Conservation (phyloP, 2,797 vertebrate genomes). For the Fratercula arctica region DNA sequence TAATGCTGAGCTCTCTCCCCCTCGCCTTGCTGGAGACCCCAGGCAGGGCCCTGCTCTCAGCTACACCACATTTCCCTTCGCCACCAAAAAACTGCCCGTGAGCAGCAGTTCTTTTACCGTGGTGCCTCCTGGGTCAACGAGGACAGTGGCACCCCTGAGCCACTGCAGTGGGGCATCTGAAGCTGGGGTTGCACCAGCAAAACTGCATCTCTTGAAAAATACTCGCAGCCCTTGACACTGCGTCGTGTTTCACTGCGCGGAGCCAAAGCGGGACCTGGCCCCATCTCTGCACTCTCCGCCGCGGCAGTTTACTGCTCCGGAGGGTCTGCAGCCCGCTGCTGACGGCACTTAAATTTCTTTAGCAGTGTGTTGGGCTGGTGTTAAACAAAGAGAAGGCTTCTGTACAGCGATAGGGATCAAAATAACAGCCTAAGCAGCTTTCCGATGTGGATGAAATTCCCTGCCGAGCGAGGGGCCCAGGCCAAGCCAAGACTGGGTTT, state of each 20-base stretch:
- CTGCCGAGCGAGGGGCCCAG: not conserved
- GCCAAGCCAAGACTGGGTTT: not conserved
- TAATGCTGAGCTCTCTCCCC: not conserved
- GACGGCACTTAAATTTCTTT: rapidly evolving
- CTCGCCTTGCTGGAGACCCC: rapidly evolving
- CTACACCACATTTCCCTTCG: not conserved
- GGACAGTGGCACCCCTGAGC: not conserved
- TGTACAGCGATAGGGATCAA: not conserved
- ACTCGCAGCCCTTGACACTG: rapidly evolving
- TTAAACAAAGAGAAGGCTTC: not conserved
- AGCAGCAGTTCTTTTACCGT: not conserved
- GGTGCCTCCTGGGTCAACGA: no score
- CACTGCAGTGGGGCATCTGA: rapidly evolving
- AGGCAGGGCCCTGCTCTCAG: not conserved
- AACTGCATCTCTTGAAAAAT: not conserved
- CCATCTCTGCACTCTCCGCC: rapidly evolving
- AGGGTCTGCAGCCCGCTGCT: not conserved
- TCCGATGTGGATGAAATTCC: not conserved
- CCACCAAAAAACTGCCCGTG: not conserved
- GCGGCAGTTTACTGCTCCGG: rapidly evolving
- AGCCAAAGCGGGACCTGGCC: not conserved
- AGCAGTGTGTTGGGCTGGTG: not conserved
- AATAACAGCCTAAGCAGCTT: not conserved
- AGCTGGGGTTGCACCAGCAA: not conserved
- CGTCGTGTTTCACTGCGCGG: rapidly evolving